Percentiles rank a stretch among this genome's conserved stretches.
phyloP scores from a whole-genome alignment of 1,140 invertebrate genomes.

The honey bee (Apis mellifera) region Amel_HAv3.1 CM009935.2:11470001-11470500 shows the following conservation, averaged over 20 bases:
- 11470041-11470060: neutral
- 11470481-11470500: neutral
- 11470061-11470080: neutral
- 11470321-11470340: slow-evolving; percentile 55
- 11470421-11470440: neutral
- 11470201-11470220: slow-evolving; percentile 45
- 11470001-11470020: too few species aligned
- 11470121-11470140: slow-evolving; percentile 44
- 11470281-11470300: slow-evolving; percentile 55
- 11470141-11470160: slow-evolving; percentile 42
- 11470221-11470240: slow-evolving; percentile 38
- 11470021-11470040: neutral
- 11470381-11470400: neutral
- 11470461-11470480: neutral
- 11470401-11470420: slow-evolving; percentile 1
- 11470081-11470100: slow-evolving; percentile 6
- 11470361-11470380: slow-evolving; percentile 38
- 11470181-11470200: slow-evolving; percentile 40
- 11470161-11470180: slow-evolving; percentile 44
- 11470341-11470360: slow-evolving; percentile 60
- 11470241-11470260: slow-evolving; percentile 65
- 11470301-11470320: slow-evolving; percentile 54
- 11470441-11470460: neutral
- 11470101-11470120: neutral
- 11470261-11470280: slow-evolving; percentile 63